Percentiles rank a stretch among this genome's conserved stretches.
These are phyloP conservation scores for Ectemnius cavifrons DNA, from an alignment of 2,888 invertebrate species.

Conservation along the genomic window DNA sequence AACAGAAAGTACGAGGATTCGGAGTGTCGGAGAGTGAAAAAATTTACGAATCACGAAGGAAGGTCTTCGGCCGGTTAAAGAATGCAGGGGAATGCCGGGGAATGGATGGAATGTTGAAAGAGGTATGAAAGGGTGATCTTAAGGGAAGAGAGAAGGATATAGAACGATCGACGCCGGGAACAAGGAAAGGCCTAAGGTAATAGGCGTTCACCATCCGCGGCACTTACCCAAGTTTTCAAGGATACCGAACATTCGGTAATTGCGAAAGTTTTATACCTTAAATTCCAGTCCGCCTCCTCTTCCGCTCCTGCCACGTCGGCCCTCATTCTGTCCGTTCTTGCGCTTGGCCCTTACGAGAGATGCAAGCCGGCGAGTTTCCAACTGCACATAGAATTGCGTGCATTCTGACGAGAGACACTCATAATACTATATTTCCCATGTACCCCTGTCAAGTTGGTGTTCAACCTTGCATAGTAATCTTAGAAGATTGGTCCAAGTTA, in stretches of 20 bases:
- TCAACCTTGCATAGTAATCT: too few relatives aligned
- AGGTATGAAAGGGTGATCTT: not conserved
- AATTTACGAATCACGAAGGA: too few relatives aligned
- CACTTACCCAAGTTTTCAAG: slow-evolving; percentile 72
- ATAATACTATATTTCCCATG: slow-evolving; percentile 40
- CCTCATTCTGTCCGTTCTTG: slow-evolving; percentile 25
- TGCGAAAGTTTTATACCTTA: slow-evolving; percentile 75
- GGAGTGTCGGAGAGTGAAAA: too few relatives aligned
- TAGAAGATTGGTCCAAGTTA: too few relatives aligned
- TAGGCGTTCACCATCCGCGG: slow-evolving; percentile 50
- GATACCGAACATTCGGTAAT: slow-evolving; percentile 75
- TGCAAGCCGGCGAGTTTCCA: slow-evolving; percentile 44
- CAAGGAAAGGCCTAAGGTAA: slow-evolving; percentile 13
- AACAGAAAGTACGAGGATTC: too few relatives aligned
- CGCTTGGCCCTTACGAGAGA: slow-evolving; percentile 14
- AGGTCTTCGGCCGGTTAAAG: too few relatives aligned
- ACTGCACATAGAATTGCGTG: slow-evolving; percentile 48
- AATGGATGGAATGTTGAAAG: not conserved
- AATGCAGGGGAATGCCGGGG: too few relatives aligned
- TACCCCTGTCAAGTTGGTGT: too few relatives aligned
- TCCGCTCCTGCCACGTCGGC: slow-evolving; percentile 26
- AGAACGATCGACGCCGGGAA: not conserved
- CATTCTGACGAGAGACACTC: slow-evolving; percentile 48
- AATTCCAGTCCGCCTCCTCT: slow-evolving; percentile 59
- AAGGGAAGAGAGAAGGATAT: slow-evolving; percentile 8